phyloP scores from a whole-genome alignment of 2,113 vertebrate species.

The Cinclus cinclus region DNA sequence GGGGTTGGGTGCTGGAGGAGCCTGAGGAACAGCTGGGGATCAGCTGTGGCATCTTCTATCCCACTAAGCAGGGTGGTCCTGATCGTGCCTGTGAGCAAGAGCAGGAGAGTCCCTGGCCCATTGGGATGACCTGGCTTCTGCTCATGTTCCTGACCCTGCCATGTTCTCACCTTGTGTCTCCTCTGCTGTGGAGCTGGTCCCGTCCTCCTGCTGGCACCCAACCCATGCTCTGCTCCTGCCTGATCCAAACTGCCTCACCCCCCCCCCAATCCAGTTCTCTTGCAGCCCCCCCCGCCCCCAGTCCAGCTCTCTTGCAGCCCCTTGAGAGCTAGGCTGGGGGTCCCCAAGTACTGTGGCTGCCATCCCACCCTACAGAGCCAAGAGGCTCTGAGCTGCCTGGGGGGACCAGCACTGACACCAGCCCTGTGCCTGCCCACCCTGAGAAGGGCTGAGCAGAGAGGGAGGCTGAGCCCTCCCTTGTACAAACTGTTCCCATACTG shows the following conservation, averaged over 20 bases:
- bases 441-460: not conserved
- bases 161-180: conserved; percentile 40
- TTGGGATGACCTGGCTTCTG: conserved; percentile 41
- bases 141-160: not conserved
- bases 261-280: not conserved
- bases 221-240: not conserved
- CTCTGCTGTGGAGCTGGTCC: not conserved
- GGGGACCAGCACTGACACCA: not conserved
- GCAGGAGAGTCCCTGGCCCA: not conserved
- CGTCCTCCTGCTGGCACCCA: not conserved
- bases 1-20: not conserved
- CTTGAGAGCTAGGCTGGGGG: not conserved
- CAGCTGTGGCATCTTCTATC: conserved; percentile 46
- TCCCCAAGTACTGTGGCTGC: not conserved
- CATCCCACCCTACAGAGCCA: not conserved
- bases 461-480: not conserved
- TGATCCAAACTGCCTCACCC: not conserved
- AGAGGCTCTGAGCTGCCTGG: not conserved
- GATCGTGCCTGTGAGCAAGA: conserved; percentile 23
- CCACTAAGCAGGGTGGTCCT: conserved; percentile 34
- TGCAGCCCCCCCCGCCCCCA: not conserved
- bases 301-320: not conserved
- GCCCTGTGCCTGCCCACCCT: not conserved
- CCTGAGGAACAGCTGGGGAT: not conserved
- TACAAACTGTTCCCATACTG: not conserved